phyloP scores from a whole-genome alignment of 1,140 invertebrate genomes.

The Mizuhopecten yessoensis region DNA sequence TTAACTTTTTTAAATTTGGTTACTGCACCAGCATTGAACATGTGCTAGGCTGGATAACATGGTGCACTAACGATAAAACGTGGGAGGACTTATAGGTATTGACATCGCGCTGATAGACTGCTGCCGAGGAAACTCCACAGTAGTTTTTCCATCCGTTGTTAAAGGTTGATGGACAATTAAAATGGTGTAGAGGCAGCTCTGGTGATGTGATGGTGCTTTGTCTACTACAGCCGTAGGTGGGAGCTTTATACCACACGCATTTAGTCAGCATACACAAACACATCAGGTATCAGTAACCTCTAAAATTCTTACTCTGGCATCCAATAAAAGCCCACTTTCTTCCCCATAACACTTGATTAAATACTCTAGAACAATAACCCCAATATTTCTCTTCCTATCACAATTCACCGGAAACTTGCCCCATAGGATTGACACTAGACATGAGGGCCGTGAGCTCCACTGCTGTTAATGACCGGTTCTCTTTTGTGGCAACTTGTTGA shows the following conservation, averaged over 20 bases:
- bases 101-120: neutral
- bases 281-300: neutral
- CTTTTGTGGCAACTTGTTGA: neutral
- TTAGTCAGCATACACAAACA: no score
- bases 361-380: slow-evolving; percentile 11
- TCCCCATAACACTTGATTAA: neutral
- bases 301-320: neutral
- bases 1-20: neutral
- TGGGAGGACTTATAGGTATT: slow-evolving; percentile 15
- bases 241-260: neutral
- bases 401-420: slow-evolving; percentile 31
- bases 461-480: neutral
- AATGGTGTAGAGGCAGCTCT: neutral
- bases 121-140: neutral
- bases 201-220: neutral
- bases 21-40: neutral
- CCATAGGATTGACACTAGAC: neutral
- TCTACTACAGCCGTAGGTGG: neutral
- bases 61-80: neutral
- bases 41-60: neutral
- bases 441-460: neutral
- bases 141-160: neutral
- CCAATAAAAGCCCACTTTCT: neutral
- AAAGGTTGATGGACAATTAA: slow-evolving; percentile 35
- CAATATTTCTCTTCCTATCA: neutral